Evolutionary conservation across 2,113 vertebrate species (phyloP).

Genomic region (Microcebus jonahi): DNA sequence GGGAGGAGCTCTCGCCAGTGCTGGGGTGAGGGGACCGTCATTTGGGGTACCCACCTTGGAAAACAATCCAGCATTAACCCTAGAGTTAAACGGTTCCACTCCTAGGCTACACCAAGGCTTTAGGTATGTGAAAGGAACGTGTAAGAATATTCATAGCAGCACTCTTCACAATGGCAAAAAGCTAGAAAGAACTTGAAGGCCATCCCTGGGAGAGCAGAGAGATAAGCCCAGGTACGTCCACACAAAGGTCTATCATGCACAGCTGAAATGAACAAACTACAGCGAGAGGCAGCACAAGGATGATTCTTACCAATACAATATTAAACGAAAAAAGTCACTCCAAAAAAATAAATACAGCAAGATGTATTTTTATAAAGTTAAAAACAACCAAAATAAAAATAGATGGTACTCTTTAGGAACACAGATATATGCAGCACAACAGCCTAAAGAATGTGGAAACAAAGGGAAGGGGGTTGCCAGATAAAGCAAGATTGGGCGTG

Average conservation of each 20-base stretch:
- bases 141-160: neutral
- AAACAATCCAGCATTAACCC: neutral
- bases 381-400: neutral
- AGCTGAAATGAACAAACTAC: neutral
- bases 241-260: neutral
- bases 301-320: neutral
- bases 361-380: slow-evolving; percentile 8
- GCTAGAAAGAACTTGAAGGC: neutral
- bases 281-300: neutral
- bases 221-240: neutral
- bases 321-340: neutral
- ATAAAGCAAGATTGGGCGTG: neutral
- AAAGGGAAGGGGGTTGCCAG: neutral
- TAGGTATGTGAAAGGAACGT: neutral
- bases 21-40: neutral
- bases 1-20: neutral
- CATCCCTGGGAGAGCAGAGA: neutral
- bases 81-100: neutral
- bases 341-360: neutral
- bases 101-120: too few species aligned
- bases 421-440: neutral
- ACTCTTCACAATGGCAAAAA: neutral
- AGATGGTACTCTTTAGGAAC: neutral
- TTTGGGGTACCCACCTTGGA: neutral
- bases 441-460: neutral